These are phyloP conservation scores for Clistopyga incitator DNA, from an alignment of 2,888 invertebrate species.

Conservation along the genomic window DNA sequence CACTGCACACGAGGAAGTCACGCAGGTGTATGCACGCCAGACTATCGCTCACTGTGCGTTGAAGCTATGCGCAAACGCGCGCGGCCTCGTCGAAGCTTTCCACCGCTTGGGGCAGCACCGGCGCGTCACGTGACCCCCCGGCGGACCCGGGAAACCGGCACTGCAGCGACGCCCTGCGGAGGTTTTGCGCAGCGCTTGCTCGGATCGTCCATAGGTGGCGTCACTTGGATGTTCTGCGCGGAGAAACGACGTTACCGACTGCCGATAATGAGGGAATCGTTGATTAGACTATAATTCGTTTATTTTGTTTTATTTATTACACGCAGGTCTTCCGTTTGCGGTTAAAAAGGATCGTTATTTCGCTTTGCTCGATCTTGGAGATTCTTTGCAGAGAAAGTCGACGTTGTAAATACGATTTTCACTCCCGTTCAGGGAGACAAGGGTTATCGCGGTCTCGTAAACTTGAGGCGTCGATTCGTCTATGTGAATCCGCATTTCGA, in stretches of 20 bases:
- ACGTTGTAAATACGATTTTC: conserved; percentile 71
- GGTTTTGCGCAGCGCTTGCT: neutral
- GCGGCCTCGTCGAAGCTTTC: neutral
- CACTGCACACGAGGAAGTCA: neutral
- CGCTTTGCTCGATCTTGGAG: neutral
- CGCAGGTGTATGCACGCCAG: conserved; percentile 17
- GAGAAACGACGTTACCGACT: too few relatives aligned
- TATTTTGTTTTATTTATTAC: too few relatives aligned
- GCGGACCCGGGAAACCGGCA: conserved; percentile 1
- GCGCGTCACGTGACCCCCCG: neutral
- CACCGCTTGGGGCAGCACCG: neutral
- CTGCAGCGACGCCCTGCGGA: neutral
- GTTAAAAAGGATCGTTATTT: too few relatives aligned
- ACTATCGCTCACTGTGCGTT: neutral
- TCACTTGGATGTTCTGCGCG: neutral
- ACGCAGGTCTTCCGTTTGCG: too few relatives aligned
- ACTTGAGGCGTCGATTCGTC: conserved; percentile 53
- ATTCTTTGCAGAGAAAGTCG: conserved; percentile 59
- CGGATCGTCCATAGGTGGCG: neutral
- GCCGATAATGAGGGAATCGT: too few relatives aligned
- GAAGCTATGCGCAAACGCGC: neutral
- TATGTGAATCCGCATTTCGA: conserved; percentile 70
- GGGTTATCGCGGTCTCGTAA: conserved; percentile 66
- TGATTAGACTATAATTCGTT: too few relatives aligned
- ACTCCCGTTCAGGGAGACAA: conserved; percentile 69